These are phyloP conservation scores for Crossaster papposus DNA, from an alignment of 53 echinoderm and acorn worm genomes.

Conservation along the genomic window DNA sequence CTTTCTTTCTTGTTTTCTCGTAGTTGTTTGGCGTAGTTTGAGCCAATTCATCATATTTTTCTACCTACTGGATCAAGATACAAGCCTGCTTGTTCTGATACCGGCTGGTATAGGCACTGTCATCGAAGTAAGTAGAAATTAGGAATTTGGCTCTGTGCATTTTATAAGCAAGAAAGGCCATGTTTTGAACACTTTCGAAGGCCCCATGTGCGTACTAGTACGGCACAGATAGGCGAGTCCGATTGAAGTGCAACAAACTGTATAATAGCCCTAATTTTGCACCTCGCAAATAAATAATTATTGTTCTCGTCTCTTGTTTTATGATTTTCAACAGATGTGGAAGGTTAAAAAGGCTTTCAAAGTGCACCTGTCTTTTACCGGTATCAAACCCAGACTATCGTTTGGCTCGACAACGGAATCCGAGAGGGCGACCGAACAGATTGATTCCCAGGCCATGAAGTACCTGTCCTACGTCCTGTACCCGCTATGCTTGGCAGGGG, in stretches of 20 bases:
- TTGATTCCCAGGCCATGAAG: slow-evolving; percentile 89
- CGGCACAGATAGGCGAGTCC: too few species aligned
- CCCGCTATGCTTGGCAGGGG: slow-evolving; percentile 85
- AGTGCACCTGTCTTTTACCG: slow-evolving; percentile 69
- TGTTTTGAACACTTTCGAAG: too few species aligned
- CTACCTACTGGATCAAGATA: slow-evolving; percentile 83
- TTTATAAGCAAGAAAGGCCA: too few species aligned
- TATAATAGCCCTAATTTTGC: too few species aligned
- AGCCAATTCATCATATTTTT: slow-evolving; percentile 93
- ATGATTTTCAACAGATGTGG: slow-evolving; percentile 72
- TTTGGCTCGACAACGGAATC: slow-evolving; percentile 75
- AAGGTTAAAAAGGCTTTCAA: slow-evolving; percentile 98
- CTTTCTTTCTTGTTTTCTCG: not conserved
- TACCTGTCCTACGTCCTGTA: slow-evolving; percentile 92
- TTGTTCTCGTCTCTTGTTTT: not conserved
- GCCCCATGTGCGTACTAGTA: too few species aligned
- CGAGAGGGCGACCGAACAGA: slow-evolving; percentile 82
- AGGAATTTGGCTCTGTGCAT: too few species aligned
- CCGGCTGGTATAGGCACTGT: slow-evolving; percentile 95
- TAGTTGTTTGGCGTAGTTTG: slow-evolving; percentile 87
- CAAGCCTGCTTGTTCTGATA: slow-evolving; percentile 86
- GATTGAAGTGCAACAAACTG: too few species aligned
- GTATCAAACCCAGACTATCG: slow-evolving; percentile 63
- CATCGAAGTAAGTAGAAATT: slow-evolving; percentile 78
- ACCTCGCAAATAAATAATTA: not conserved